Evolutionary conservation across 2,797 vertebrate genomes (phyloP).

Genomic region (Tapera naevia): DNA sequence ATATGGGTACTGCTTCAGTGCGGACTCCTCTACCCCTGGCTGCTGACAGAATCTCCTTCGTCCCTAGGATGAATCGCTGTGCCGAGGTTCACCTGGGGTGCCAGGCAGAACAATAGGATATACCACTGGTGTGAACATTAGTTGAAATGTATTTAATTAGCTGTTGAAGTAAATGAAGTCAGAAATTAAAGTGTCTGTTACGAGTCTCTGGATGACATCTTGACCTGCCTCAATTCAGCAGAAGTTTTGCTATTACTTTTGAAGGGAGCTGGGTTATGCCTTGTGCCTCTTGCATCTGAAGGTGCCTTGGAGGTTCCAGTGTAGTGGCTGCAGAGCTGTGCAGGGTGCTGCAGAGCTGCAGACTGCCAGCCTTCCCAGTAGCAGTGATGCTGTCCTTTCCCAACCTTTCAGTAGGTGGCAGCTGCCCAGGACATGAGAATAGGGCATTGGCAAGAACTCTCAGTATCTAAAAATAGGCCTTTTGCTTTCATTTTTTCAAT

Average conservation of each 20-base stretch:
- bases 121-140: background rate
- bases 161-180: background rate
- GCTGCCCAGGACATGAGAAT: rapidly evolving
- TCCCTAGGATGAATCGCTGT: background rate
- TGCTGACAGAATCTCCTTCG: background rate
- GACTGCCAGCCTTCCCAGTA: background rate
- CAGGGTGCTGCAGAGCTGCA: background rate
- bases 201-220: background rate
- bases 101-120: background rate
- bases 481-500: background rate
- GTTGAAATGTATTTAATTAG: background rate
- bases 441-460: background rate
- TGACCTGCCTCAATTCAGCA: background rate
- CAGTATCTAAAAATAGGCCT: background rate
- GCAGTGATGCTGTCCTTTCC: background rate
- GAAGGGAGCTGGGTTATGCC: background rate
- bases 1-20: background rate
- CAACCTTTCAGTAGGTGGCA: background rate
- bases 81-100: background rate
- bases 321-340: rapidly evolving
- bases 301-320: background rate
- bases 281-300: background rate
- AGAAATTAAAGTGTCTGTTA: background rate
- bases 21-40: background rate
- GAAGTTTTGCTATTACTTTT: background rate